Evolutionary conservation across 2,797 vertebrate species (phyloP).

Genomic region (Sebastes itinus): DNA sequence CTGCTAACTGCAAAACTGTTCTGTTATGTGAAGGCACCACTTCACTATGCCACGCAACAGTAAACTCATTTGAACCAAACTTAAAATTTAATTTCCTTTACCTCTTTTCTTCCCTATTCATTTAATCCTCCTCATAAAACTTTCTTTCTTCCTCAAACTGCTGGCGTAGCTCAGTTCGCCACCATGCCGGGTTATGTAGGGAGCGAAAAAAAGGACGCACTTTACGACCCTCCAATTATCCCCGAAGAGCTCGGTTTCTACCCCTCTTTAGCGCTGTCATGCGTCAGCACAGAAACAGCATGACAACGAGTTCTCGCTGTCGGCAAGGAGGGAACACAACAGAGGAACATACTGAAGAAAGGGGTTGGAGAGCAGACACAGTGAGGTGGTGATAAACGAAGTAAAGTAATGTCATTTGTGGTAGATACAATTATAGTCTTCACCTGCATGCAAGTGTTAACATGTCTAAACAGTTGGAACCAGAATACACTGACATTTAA

Average conservation of each 20-base stretch:
- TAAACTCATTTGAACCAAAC: slow-evolving; percentile 22
- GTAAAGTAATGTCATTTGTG: neutral
- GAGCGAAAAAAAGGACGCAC: neutral
- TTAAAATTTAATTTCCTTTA: slow-evolving; percentile 24
- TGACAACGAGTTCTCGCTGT: neutral
- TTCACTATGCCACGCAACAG: neutral
- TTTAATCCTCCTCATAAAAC: slow-evolving; percentile 53
- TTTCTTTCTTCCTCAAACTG: slow-evolving; percentile 17
- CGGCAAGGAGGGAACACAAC: neutral
- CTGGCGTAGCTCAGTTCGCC: neutral
- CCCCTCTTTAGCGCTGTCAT: neutral
- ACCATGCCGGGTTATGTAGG: neutral
- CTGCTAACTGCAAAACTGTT: neutral
- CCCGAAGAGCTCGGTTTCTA: neutral
- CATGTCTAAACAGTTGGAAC: neutral
- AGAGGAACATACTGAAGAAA: neutral
- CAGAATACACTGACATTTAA: neutral
- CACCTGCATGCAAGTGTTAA: neutral
- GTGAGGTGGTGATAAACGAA: neutral
- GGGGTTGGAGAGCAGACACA: neutral
- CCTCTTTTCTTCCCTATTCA: slow-evolving; percentile 32
- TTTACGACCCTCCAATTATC: slow-evolving; percentile 11
- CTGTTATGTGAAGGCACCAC: neutral
- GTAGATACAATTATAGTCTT: neutral
- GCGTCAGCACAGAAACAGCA: slow-evolving; percentile 5